A percentile compares a stretch with the other conserved stretches of the same genome.
Conservation (phyloP, 2,113 vertebrate species). For the Malurus melanocephalus region DNA sequence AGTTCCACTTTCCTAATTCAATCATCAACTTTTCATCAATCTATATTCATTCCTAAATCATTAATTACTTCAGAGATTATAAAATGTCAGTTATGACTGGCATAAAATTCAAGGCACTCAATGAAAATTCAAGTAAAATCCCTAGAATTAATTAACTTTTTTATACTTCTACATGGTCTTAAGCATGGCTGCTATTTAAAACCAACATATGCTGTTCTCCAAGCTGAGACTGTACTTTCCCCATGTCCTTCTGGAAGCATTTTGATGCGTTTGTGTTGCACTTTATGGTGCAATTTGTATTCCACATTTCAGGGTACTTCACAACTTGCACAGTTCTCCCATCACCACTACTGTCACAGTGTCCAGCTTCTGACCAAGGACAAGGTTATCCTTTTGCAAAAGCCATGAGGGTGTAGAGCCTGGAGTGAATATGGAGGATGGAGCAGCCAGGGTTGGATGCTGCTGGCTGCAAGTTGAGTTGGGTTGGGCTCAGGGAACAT, state of each 20-base stretch:
- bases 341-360: neutral
- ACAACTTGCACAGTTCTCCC: neutral
- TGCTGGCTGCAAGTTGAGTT: too few relatives aligned
- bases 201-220: neutral
- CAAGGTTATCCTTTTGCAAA: neutral
- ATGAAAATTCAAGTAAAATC: neutral
- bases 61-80: neutral
- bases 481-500: neutral
- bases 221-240: neutral
- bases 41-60: neutral
- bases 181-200: neutral
- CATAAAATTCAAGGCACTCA: neutral
- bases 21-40: neutral
- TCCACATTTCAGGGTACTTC: neutral
- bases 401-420: neutral
- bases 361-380: too few relatives aligned
- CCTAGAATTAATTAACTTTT: neutral
- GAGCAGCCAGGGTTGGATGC: neutral
- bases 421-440: fast-evolving
- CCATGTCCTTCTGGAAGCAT: neutral
- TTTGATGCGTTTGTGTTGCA: neutral
- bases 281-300: neutral
- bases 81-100: neutral
- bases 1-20: neutral
- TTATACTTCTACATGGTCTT: neutral